Conservation (phyloP, 1,140 invertebrate species). For the Apis laboriosa region DNA sequence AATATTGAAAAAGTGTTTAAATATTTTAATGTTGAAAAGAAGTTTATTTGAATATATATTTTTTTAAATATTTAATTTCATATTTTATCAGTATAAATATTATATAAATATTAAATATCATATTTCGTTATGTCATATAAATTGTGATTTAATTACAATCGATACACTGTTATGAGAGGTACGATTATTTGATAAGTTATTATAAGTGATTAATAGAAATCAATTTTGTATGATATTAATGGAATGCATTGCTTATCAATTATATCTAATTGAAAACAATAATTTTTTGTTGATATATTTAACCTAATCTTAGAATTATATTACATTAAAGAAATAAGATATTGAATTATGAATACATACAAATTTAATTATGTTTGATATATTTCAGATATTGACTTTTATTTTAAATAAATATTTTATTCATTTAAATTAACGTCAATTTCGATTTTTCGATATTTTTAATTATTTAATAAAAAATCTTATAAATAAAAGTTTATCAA, state of each 20-base stretch:
- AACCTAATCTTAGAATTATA: neutral
- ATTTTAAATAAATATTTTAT: too few relatives aligned
- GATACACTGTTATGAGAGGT: neutral
- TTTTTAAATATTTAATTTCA: neutral
- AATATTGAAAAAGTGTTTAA: neutral
- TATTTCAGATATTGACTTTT: too few relatives aligned
- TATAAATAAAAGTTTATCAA: too few relatives aligned
- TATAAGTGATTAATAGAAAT: neutral
- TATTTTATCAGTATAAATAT: neutral
- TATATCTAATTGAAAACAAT: too few relatives aligned
- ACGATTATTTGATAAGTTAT: neutral
- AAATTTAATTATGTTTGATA: too few relatives aligned
- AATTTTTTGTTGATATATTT: too few relatives aligned
- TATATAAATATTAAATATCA: neutral
- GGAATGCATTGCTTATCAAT: constrained; percentile 90
- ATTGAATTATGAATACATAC: too few relatives aligned
- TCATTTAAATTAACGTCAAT: too few relatives aligned
- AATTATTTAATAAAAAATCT: too few relatives aligned
- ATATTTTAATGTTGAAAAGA: neutral
- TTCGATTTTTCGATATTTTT: too few relatives aligned
- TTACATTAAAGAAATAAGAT: neutral
- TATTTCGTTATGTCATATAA: neutral
- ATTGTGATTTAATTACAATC: neutral
- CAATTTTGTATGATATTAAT: constrained; percentile 75
- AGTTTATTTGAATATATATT: neutral